phyloP scores from a whole-genome alignment of 2,888 invertebrate species.

The Willowsia nigromaculata region DNA sequence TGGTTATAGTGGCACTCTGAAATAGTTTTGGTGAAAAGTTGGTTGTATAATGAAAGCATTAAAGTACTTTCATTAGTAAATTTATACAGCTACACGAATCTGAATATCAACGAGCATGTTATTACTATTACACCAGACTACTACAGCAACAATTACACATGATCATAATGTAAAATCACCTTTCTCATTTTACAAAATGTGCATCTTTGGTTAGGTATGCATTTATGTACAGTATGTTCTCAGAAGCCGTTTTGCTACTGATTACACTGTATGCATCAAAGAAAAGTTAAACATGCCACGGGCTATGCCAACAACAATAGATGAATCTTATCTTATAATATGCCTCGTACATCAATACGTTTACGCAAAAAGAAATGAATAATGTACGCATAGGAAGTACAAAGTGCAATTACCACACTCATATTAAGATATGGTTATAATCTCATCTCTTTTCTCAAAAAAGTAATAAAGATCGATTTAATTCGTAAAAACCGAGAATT shows the following conservation, averaged over 20 bases:
- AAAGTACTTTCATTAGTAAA: constrained; percentile 27
- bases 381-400: no score
- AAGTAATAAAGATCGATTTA: constrained; percentile 26
- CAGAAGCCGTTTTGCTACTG: constrained; percentile 9
- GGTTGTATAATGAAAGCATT: neutral
- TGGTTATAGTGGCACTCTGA: no score
- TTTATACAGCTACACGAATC: neutral
- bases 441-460: constrained; percentile 40
- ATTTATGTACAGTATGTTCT: constrained; percentile 4
- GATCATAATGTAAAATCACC: neutral
- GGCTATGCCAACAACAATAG: constrained; percentile 40
- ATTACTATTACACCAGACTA: constrained; percentile 2
- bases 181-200: neutral
- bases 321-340: neutral
- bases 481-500: neutral
- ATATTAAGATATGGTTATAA: no score
- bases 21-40: no score
- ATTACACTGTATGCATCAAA: constrained; percentile 56
- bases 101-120: neutral
- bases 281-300: constrained; percentile 54
- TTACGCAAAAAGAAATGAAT: constrained; percentile 13
- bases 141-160: neutral
- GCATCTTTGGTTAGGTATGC: neutral
- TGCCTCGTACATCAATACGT: no score
- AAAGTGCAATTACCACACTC: no score